phyloP scores from a whole-genome alignment of 2,888 invertebrate genomes.

The Linyphia triangularis region DNA sequence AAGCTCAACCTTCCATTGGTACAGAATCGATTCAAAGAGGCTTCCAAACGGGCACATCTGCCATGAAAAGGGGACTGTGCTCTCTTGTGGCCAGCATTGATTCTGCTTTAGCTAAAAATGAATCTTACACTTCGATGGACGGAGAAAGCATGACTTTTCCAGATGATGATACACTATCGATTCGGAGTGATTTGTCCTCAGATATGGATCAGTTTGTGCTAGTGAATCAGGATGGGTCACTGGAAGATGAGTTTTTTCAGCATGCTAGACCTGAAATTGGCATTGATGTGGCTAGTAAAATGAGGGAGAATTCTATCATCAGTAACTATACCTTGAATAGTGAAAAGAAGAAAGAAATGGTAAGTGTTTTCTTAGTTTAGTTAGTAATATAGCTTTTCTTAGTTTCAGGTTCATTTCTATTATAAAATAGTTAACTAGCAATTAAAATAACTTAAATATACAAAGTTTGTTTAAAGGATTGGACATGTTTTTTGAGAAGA shows the following conservation, averaged over 20 bases:
- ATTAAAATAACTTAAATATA: neutral
- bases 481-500: too few relatives aligned
- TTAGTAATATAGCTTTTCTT: neutral
- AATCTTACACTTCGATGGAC: constrained; percentile 48
- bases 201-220: constrained; percentile 76
- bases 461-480: too few relatives aligned
- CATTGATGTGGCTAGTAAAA: constrained; percentile 69
- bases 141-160: constrained; percentile 52
- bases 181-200: constrained; percentile 76
- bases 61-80: constrained; percentile 71
- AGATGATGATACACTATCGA: constrained; percentile 76
- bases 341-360: constrained; percentile 75
- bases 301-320: constrained; percentile 68
- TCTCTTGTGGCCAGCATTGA: constrained; percentile 73
- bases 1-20: constrained; percentile 40
- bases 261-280: constrained; percentile 68
- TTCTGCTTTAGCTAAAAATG: constrained; percentile 66
- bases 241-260: constrained; percentile 72
- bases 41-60: constrained; percentile 69
- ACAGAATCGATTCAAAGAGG: constrained; percentile 73
- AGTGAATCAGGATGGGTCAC: constrained; percentile 68
- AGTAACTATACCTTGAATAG: constrained; percentile 73
- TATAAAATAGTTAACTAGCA: neutral
- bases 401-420: neutral
- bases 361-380: constrained; percentile 1